Percentiles rank a stretch among this genome's conserved stretches.
Evolutionary conservation across 2,888 invertebrate genomes (phyloP).

Genomic region (Oligia latruncula): DNA sequence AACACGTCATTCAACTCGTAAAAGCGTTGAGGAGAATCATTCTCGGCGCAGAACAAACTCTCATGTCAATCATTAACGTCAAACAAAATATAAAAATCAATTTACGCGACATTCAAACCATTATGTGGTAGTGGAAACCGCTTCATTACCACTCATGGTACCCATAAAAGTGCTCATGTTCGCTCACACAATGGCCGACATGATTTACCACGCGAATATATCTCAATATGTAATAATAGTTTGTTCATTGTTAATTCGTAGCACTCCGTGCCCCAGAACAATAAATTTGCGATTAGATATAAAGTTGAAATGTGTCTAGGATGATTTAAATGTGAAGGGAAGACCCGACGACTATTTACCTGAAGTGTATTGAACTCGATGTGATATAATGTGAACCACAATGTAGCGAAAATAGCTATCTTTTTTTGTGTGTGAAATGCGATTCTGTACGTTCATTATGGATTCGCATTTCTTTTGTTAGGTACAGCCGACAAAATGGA

Average conservation of each 20-base stretch:
- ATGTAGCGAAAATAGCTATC: conserved; percentile 77
- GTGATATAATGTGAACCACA: conserved; percentile 87
- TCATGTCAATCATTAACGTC: conserved; percentile 89
- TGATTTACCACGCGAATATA: conserved; percentile 82
- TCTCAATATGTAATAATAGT: conserved; percentile 84
- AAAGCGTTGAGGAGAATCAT: conserved; percentile 77
- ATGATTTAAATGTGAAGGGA: conserved; percentile 83
- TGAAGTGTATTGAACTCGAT: conserved; percentile 80
- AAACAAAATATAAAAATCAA: conserved; percentile 90
- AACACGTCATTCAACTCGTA: conserved; percentile 83
- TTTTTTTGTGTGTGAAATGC: conserved; percentile 83
- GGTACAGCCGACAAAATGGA: conserved; percentile 76
- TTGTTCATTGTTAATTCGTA: conserved; percentile 88
- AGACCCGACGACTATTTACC: conserved; percentile 85
- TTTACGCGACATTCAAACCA: conserved; percentile 82
- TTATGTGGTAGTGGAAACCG: conserved; percentile 84
- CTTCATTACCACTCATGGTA: conserved; percentile 86
- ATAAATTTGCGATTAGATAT: conserved; percentile 89
- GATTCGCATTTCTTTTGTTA: conserved; percentile 80
- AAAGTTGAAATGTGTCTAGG: conserved; percentile 82
- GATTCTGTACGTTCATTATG: conserved; percentile 82
- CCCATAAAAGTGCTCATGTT: conserved; percentile 80
- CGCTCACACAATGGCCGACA: conserved; percentile 77
- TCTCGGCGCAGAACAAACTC: conserved; percentile 69
- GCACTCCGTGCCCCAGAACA: conserved; percentile 83